Conservation (phyloP, 2,113 vertebrate genomes). For the Hyperopisus bebe region DNA sequence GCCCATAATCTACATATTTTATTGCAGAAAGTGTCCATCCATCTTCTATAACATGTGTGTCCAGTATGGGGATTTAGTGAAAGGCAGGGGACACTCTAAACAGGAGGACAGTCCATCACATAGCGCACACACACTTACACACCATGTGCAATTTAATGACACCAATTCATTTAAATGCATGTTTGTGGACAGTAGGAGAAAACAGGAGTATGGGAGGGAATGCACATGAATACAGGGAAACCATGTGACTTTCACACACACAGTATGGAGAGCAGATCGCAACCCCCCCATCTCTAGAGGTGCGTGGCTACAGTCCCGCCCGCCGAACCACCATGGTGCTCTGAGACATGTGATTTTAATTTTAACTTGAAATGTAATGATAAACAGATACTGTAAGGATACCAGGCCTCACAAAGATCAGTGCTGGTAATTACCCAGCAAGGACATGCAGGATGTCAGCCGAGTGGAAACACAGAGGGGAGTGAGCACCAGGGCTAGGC, state of each 20-base stretch:
- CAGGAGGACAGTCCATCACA: not conserved
- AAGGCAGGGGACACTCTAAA: not conserved
- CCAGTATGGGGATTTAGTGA: not conserved
- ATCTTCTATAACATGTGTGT: not conserved
- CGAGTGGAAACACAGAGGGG: conserved; percentile 23
- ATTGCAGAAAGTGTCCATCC: not conserved
- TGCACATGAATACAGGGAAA: not conserved
- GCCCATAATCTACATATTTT: not conserved
- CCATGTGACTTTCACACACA: not conserved
- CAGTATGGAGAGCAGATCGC: not conserved
- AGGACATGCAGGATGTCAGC: not conserved
- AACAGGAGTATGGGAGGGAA: not conserved
- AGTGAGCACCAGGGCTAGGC: conserved; percentile 31
- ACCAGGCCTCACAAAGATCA: not conserved
- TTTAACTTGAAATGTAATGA: not conserved
- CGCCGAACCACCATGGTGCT: not conserved
- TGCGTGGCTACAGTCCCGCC: not conserved
- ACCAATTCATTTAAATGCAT: not conserved
- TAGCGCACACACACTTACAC: not conserved
- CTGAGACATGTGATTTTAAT: not conserved
- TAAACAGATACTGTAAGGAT: not conserved
- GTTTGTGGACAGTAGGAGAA: not conserved
- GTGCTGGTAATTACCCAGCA: not conserved
- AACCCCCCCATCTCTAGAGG: not conserved
- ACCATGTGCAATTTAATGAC: not conserved